Conservation (phyloP, 2,797 vertebrate species). For the Sebastes miniatus region DNA sequence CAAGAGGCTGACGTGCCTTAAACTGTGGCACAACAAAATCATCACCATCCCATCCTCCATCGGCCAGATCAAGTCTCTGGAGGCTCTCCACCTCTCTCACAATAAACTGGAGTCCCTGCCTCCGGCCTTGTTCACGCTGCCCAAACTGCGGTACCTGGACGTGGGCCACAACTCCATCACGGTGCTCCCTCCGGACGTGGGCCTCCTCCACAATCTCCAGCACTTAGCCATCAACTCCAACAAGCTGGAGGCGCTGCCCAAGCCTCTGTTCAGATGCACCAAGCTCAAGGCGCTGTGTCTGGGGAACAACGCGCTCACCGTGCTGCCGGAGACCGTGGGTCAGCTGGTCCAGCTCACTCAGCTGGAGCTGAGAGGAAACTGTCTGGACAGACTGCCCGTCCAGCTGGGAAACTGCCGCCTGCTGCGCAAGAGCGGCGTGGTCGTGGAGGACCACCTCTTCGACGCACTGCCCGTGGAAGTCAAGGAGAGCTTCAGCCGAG, state of each 20-base stretch:
- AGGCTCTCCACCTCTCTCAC: constrained; percentile 93
- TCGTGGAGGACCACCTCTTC: constrained; percentile 96
- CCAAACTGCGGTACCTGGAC: constrained; percentile 93
- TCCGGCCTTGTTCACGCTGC: constrained; percentile 89
- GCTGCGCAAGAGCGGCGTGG: constrained; percentile 89
- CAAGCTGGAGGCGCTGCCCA: constrained; percentile 92
- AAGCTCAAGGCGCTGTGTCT: constrained; percentile 94
- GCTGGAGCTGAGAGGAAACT: constrained; percentile 95
- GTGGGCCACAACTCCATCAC: constrained; percentile 92
- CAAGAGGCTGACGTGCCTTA: constrained; percentile 95
- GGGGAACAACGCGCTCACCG: constrained; percentile 90
- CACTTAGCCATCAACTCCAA: constrained; percentile 93
- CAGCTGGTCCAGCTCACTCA: constrained; percentile 91
- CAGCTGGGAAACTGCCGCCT: constrained; percentile 90
- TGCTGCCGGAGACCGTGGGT: constrained; percentile 88
- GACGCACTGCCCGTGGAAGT: constrained; percentile 92
- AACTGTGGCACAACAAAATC: constrained; percentile 99
- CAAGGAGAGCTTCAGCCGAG: constrained; percentile 92
- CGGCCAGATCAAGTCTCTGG: constrained; percentile 91
- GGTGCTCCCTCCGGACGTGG: constrained; percentile 88
- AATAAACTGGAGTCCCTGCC: constrained; percentile 95
- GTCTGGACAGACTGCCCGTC: constrained; percentile 90
- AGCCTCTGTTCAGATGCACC: constrained; percentile 91
- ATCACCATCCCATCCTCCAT: constrained; percentile 93
- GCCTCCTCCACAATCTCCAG: constrained; percentile 92